Conservation (phyloP, 2,113 vertebrate species). For the Stegastes partitus region DNA sequence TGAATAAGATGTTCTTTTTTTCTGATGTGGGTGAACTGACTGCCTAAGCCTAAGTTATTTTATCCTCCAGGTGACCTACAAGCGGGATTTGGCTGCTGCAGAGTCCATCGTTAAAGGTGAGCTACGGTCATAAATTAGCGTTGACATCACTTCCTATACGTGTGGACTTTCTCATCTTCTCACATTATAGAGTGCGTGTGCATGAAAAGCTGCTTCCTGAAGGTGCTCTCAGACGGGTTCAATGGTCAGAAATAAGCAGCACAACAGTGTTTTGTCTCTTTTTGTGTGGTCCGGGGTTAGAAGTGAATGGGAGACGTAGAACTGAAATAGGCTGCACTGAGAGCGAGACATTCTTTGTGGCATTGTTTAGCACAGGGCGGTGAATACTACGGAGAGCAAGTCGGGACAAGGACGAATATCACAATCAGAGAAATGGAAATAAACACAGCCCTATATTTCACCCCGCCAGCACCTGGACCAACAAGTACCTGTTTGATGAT, state of each 20-base stretch:
- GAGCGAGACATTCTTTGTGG: conserved; percentile 43
- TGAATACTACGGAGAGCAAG: conserved; percentile 68
- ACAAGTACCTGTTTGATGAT: conserved; percentile 70
- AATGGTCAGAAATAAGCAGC: conserved; percentile 24
- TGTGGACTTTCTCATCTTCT: not conserved
- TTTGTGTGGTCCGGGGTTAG: conserved; percentile 44
- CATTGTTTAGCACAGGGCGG: conserved; percentile 57
- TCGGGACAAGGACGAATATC: conserved; percentile 66
- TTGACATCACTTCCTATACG: conserved; percentile 35
- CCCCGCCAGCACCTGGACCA: conserved; percentile 66
- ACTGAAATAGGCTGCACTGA: conserved; percentile 21
- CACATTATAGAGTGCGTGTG: not conserved
- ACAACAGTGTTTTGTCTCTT: conserved; percentile 55
- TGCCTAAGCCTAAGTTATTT: conserved; percentile 63
- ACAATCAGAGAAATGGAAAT: conserved; percentile 66
- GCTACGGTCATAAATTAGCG: conserved; percentile 59
- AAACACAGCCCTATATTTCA: conserved; percentile 57
- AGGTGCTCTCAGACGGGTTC: conserved; percentile 23
- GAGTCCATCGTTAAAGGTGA: conserved; percentile 97
- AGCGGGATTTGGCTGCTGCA: conserved; percentile 92
- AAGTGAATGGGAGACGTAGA: conserved; percentile 51
- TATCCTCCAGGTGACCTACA: conserved; percentile 96
- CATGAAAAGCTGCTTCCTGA: conserved; percentile 8
- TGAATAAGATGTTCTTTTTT: not conserved
- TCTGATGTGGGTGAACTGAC: not conserved